Evolutionary conservation across 1,140 invertebrate genomes (phyloP), one percentile per base, ranked within the genome.

Genomic region (Amyelois transitella): DNA sequence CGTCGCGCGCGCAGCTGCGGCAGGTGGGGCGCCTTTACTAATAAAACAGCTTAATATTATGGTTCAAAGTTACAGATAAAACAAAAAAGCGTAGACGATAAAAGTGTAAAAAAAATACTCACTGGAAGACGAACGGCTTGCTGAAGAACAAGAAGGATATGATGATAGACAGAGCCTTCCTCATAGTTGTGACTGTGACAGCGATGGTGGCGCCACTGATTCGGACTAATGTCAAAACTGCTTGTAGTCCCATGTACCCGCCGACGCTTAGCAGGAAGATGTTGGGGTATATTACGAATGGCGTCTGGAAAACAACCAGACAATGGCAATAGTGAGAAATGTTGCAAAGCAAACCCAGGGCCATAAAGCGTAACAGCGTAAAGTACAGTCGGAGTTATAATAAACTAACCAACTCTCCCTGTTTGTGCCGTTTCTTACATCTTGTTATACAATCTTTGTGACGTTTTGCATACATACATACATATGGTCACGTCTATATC

Each of bases 111-210:
- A 18, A 14, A 49, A 49, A 66, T 62, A 93, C 94, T 94, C 91
- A 98, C 95, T 97, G 95, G 57, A 95, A 91, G 8, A 96, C 96
- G 75, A 99, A 99, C 5, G 97, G 97, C 82, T 99, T 99, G 77
- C 93, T 93, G 76, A 99, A 99, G 64, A 98, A 93, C 32, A 98
- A 58, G 87, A 99, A 99, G 1, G 97, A 98, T 56, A 98, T 90
- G 28, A 97, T 89, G 49, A 99, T 98, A 0, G 97, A 97, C 0
- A 98, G 89, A 18, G 96, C 96, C 89, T 99, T 98, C 45, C 97
- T 88, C 70, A 93, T 94, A 0, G 94, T 95, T 8, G 94, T 95
- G 21, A 97, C 96, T 12, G 96, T 98, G 1, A 97, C 97, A 5
- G 97, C 96, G 21, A 95, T 91, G 21, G 98, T 94, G 12, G 97